phyloP scores from a whole-genome alignment of 2,797 vertebrate species.

The Yasuhikotakia modesta region DNA sequence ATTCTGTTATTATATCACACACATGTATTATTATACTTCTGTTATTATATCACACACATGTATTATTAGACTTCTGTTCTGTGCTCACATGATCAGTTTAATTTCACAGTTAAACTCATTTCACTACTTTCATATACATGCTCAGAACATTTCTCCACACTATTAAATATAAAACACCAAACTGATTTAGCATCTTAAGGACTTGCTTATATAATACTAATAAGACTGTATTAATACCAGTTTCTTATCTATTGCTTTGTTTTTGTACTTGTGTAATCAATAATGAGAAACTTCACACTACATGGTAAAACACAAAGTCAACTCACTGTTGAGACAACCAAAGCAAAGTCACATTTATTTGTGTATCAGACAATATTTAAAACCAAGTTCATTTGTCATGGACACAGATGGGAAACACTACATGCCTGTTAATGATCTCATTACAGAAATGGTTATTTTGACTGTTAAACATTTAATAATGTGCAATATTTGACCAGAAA shows the following conservation, averaged over 20 bases:
- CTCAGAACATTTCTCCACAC: neutral
- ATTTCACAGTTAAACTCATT: no score
- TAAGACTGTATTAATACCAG: neutral
- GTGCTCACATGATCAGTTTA: neutral
- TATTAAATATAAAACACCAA: neutral
- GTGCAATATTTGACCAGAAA: slow-evolving; percentile 1
- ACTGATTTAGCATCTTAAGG: neutral
- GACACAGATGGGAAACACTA: no score
- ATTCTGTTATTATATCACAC: no score
- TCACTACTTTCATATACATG: no score
- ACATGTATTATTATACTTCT: no score
- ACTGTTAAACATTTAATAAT: neutral
- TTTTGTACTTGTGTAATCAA: neutral
- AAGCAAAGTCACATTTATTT: neutral
- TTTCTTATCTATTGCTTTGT: slow-evolving; percentile 23
- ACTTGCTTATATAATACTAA: neutral
- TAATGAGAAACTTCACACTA: slow-evolving; percentile 10
- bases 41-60: no score
- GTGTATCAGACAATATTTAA: neutral
- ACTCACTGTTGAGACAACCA: neutral
- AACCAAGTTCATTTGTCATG: no score
- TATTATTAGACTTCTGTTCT: no score
- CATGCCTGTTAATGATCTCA: no score
- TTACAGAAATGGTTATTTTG: neutral
- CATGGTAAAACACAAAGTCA: neutral